Evolutionary conservation across 2,113 vertebrate genomes (phyloP), one percentile per base, ranked within the genome.

Genomic region (Chelonoidis abingdonii): DNA sequence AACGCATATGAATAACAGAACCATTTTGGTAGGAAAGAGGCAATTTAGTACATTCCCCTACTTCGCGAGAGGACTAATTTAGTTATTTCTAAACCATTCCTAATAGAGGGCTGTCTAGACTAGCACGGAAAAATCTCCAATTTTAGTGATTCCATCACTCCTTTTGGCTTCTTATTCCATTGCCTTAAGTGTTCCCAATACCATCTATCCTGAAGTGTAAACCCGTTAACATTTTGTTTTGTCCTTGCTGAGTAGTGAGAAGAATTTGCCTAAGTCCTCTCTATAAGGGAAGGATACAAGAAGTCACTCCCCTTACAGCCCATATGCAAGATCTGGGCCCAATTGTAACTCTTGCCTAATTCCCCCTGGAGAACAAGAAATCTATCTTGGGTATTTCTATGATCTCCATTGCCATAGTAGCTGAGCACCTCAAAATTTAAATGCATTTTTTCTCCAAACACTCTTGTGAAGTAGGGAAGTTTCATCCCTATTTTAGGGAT

Each of bases 401-500:
- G 38, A 80, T 93, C 89, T 87, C n/a, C 78, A 24, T 88, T 94
- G 35, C 12, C 75, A 44, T 62, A 75, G 4, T 65, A 52, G 38
- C 29, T 14, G 14, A 91, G 84, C 52, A 72, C 93, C 47, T 95
- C 35, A 90, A 50, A 85, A 88, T 83, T 78, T 80, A 62, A 65
- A 56, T 72, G 65, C 29, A 84, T 25, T 59, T 83, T 57, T 2
- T 86, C 81, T 62, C 1, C 4, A 17, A 75, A 12, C 49, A 87
- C 19, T 25, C 88, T 57, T 95, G 75, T 78, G 44, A 93, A 24
- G 35, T 11, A 78, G 86, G 82, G 62, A 96, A 93, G 94, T 91
- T 35, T 82, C 79, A 78, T 93, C 86, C 65, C 75, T 9, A 53
- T 83, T 86, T 91, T 87, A 49, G 25, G 78, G 86, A 91, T 72